Percentiles rank a stretch among this genome's conserved stretches.
phyloP scores from a whole-genome alignment of 2,797 vertebrate genomes.

The Chelon auratus region DNA sequence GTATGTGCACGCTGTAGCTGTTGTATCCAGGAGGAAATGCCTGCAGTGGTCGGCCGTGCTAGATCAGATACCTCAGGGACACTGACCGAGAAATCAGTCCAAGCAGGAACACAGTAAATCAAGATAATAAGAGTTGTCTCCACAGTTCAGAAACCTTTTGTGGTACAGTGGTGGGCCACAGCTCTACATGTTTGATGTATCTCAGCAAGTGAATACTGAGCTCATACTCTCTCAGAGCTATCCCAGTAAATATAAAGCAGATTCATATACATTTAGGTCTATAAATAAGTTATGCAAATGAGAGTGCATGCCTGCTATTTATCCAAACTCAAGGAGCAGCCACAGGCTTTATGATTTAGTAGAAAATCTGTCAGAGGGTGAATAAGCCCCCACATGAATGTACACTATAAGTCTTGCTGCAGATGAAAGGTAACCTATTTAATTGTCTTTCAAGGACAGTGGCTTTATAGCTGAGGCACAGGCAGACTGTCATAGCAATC shows the following conservation, averaged over 20 bases:
- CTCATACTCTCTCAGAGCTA: background rate
- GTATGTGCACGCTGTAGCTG: background rate
- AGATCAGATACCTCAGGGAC: constrained; percentile 22
- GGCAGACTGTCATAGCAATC: constrained; percentile 36
- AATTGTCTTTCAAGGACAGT: constrained; percentile 45
- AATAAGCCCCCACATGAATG: constrained; percentile 24
- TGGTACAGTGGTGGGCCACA: constrained; percentile 12
- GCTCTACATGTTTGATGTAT: constrained; percentile 25
- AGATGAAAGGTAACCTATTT: constrained; percentile 33
- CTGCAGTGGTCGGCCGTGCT: background rate
- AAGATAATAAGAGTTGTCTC: constrained; percentile 36
- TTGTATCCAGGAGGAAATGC: background rate
- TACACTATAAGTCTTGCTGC: constrained; percentile 1
- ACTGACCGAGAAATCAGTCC: constrained; percentile 23
- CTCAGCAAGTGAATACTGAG: constrained; percentile 21
- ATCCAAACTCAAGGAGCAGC: constrained; percentile 9
- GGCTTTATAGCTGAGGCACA: constrained; percentile 31
- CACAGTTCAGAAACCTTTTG: constrained; percentile 42
- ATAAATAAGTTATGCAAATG: constrained; percentile 31
- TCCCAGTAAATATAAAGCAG: constrained; percentile 16
- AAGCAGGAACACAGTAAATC: constrained; percentile 19
- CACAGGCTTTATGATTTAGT: constrained; percentile 19
- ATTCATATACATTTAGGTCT: background rate
- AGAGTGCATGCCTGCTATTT: constrained; percentile 19
- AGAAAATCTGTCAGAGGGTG: background rate